phyloP scores from a whole-genome alignment of 30 jellyfish, hydroid and myxozoan genomes.

The Aurelia aurita region DNA sequence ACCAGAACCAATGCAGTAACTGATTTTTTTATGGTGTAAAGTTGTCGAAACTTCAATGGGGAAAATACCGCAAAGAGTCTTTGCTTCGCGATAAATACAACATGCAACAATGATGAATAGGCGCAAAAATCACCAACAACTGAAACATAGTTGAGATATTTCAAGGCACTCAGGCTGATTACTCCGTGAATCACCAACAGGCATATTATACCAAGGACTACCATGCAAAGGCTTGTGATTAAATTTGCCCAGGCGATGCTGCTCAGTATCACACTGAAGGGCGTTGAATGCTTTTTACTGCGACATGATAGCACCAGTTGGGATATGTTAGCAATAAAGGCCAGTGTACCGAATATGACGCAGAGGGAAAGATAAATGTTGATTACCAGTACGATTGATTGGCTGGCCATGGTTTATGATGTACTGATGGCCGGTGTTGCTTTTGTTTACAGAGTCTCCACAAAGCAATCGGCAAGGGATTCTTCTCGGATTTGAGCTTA shows the following conservation, averaged over 20 bases:
- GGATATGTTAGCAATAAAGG: neutral
- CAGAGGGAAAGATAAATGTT: neutral
- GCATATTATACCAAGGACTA: neutral
- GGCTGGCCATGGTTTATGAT: too few species aligned
- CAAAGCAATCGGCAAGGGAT: too few species aligned
- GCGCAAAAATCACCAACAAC: neutral
- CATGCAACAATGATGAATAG: neutral
- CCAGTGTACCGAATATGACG: neutral
- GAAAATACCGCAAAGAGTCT: neutral
- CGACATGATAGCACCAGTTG: neutral
- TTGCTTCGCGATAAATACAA: neutral
- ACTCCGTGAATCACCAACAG: neutral
- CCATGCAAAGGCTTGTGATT: neutral
- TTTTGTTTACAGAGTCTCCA: too few species aligned
- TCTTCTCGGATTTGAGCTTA: too few species aligned
- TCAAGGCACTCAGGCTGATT: neutral
- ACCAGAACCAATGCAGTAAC: neutral
- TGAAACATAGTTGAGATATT: neutral
- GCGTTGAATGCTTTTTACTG: neutral
- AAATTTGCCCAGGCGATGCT: neutral
- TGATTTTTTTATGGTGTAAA: neutral
- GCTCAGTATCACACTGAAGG: neutral
- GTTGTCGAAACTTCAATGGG: neutral
- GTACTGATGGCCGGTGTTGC: too few species aligned
- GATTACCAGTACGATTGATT: too few species aligned